Evolutionary conservation across 2,113 vertebrate genomes (phyloP), one percentile per base, ranked within the genome.

Genomic region (Corythornis madagascariensis): DNA sequence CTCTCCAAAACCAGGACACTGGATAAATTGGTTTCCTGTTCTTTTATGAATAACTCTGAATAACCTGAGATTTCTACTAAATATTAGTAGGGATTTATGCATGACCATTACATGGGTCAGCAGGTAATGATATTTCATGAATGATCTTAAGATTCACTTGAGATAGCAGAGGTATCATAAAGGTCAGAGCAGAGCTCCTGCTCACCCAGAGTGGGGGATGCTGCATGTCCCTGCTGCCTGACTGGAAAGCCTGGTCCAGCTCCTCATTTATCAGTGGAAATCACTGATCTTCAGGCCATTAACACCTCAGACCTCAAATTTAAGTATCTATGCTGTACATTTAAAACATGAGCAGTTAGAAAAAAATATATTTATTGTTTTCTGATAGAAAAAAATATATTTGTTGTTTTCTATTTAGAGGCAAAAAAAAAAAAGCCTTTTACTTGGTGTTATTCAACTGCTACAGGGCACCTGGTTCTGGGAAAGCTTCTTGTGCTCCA

Each of bases 401-500:
- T 78, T 57, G n/a, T 76, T 80, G 7, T 8, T 64, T 71, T 83
- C 81, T 3, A 1, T 59, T 91, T 80, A 40, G 42, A 88, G 50
- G 57, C 19, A 26, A 42, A 76, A 63, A 75, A 26, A 42, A 76
- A 63, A 75, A 83, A 90, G 38, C 66, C 50, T 79, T 84, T 73
- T 50, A 43, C 38, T 22, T 72, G 70, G 38, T 88, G 26, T 61
- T 95, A 28, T 43, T 75, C 5, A 8, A 35, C 38, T 70, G 50
- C 57, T 63, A 19, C 42, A 50, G 52, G 70, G 42, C 55, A 56
- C 42, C 8, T 60, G 14, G 33, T 83, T 64, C 52, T 76, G 59
- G 63, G 63, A 87, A 93, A 79, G 59, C 71, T 82, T 28, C 50
- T 93, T 94, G 76, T 92, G 42, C 81, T 92, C 69, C 43, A 74